A percentile compares a stretch with the other conserved stretches of the same genome.
Conservation (phyloP, 23 tunicate genomes). For the Trididemnum clinides region DNA sequence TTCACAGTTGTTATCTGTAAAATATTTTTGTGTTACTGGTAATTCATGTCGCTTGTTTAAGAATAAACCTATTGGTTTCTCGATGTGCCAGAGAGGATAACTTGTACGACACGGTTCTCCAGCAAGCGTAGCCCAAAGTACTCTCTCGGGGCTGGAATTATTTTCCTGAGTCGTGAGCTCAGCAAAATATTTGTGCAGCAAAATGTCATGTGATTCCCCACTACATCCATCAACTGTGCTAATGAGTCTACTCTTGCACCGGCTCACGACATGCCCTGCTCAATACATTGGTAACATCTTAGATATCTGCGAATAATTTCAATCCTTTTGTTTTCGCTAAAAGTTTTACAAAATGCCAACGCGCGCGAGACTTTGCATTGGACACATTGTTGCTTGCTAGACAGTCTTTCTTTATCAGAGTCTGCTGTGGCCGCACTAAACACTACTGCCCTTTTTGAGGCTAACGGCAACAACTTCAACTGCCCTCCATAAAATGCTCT, state of each 20-base stretch:
- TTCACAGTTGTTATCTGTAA: too few species aligned
- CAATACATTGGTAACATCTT: neutral
- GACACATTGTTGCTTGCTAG: too few species aligned
- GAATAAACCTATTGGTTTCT: too few species aligned
- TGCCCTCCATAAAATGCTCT: too few species aligned
- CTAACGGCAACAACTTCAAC: too few species aligned
- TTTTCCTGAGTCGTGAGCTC: neutral
- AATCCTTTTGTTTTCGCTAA: neutral
- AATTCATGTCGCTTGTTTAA: too few species aligned
- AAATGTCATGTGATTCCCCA: neutral
- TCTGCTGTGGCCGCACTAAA: neutral
- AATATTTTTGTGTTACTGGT: too few species aligned
- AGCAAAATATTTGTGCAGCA: neutral
- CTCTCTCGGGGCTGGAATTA: neutral
- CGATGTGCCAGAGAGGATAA: too few species aligned
- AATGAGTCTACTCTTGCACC: neutral
- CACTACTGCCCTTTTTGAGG: neutral
- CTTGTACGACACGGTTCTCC: too few species aligned
- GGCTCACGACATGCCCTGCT: neutral
- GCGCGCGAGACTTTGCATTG: neutral
- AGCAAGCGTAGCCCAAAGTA: too few species aligned
- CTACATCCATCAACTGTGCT: neutral
- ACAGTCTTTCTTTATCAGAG: neutral
- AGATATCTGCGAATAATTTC: neutral
- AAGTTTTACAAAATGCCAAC: neutral